phyloP scores from a whole-genome alignment of 2,888 invertebrate species.

The Blastobasis lacticolella region DNA sequence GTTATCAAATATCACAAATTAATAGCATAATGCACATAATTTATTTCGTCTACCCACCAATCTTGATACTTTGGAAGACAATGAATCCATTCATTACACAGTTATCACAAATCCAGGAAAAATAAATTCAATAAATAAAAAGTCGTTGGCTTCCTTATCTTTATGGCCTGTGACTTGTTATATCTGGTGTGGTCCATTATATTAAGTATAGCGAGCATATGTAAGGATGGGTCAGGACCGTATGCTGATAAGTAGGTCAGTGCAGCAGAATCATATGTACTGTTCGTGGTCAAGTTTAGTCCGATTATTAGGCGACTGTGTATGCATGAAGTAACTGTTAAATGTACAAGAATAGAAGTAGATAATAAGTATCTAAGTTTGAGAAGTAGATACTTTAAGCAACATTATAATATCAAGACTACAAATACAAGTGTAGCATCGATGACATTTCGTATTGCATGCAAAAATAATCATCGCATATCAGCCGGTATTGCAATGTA shows the following conservation, averaged over 20 bases:
- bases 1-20: too few relatives aligned
- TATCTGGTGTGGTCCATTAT: slow-evolving; percentile 34
- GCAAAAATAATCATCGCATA: too few relatives aligned
- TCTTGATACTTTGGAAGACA: slow-evolving; percentile 7
- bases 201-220: slow-evolving; percentile 36
- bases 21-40: too few relatives aligned
- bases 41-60: too few relatives aligned
- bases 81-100: slow-evolving; percentile 32
- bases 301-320: slow-evolving; percentile 16
- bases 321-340: too few relatives aligned
- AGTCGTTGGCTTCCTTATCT: slow-evolving; percentile 57
- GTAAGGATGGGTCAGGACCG: slow-evolving; percentile 41
- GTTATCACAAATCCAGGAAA: slow-evolving; percentile 45
- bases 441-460: too few relatives aligned
- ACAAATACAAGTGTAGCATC: too few relatives aligned
- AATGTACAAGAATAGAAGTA: too few relatives aligned
- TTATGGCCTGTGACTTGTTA: slow-evolving; percentile 44
- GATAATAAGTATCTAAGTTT: too few relatives aligned
- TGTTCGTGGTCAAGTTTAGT: slow-evolving; percentile 63
- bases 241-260: slow-evolving; percentile 56
- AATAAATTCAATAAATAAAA: slow-evolving; percentile 41
- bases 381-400: too few relatives aligned
- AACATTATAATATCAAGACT: too few relatives aligned
- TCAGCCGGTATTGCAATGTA: too few relatives aligned
- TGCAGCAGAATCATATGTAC: slow-evolving; percentile 47